Evolutionary conservation across 1,140 invertebrate species (phyloP).

Genomic region (Liolophura sinensis): DNA sequence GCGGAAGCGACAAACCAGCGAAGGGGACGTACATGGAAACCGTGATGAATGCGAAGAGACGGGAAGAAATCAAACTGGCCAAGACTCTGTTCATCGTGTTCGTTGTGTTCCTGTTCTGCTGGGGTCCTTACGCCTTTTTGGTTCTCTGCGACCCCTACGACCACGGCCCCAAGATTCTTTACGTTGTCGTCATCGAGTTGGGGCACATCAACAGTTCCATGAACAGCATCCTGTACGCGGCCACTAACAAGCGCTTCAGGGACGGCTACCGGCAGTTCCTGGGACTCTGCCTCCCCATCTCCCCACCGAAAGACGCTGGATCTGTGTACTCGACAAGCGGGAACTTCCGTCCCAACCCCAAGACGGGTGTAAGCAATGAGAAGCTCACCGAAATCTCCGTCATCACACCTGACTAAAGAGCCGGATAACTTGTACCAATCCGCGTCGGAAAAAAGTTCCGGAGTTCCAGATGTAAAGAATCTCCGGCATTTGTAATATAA

Average conservation of each 20-base stretch:
- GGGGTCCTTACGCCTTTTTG: constrained; percentile 19
- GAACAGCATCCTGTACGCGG: constrained; percentile 31
- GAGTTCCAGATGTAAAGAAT: no score
- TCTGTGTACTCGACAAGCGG: no score
- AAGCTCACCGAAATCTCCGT: no score
- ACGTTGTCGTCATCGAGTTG: constrained; percentile 23
- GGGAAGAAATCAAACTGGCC: constrained; percentile 20
- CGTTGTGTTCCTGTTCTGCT: constrained; percentile 20
- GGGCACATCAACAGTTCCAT: constrained; percentile 29
- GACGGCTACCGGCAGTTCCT: constrained; percentile 6
- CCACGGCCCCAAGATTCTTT: constrained; percentile 8
- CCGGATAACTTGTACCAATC: no score
- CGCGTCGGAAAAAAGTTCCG: no score
- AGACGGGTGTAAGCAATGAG: no score
- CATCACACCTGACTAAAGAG: no score
- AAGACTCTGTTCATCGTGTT: constrained; percentile 25
- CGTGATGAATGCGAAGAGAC: constrained; percentile 1
- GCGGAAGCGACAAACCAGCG: no score
- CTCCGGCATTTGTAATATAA: no score
- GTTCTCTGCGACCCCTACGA: constrained; percentile 9
- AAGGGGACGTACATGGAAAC: neutral
- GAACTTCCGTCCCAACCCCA: no score
- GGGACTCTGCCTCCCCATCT: no score
- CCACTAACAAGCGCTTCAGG: constrained; percentile 25
- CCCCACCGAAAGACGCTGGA: no score